Conservation (phyloP, 2,113 vertebrate genomes). For the Microcebus ravelobensis region DNA sequence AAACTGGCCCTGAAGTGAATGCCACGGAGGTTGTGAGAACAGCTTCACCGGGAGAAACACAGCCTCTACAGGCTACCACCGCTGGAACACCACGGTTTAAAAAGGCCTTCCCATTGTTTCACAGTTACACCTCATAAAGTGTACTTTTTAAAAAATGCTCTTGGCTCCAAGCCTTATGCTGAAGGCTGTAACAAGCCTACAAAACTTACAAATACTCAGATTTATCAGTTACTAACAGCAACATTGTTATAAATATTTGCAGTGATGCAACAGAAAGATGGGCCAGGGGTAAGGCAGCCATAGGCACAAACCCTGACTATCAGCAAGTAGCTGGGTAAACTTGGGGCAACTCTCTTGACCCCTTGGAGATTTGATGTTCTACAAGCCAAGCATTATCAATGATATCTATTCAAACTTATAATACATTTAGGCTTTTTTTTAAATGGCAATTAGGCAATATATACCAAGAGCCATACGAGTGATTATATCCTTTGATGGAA, state of each 20-base stretch:
- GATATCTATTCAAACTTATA: conserved; percentile 6
- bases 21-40: conserved; percentile 31
- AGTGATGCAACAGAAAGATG: not conserved
- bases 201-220: not conserved
- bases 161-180: not conserved
- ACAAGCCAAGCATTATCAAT: conserved; percentile 16
- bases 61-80: no score
- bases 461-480: conserved; percentile 48
- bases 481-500: conserved; percentile 64
- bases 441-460: conserved; percentile 47
- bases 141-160: not conserved
- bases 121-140: not conserved
- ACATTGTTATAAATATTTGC: not conserved
- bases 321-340: not conserved
- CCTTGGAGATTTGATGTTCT: not conserved
- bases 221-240: conserved; percentile 10
- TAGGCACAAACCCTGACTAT: not conserved
- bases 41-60: not conserved
- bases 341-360: not conserved
- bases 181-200: not conserved
- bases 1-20: conserved; percentile 60
- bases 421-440: not conserved
- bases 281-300: not conserved
- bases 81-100: not conserved
- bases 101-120: not conserved